phyloP scores from a whole-genome alignment of 2,113 vertebrate species.

The Polypterus senegalus region DNA sequence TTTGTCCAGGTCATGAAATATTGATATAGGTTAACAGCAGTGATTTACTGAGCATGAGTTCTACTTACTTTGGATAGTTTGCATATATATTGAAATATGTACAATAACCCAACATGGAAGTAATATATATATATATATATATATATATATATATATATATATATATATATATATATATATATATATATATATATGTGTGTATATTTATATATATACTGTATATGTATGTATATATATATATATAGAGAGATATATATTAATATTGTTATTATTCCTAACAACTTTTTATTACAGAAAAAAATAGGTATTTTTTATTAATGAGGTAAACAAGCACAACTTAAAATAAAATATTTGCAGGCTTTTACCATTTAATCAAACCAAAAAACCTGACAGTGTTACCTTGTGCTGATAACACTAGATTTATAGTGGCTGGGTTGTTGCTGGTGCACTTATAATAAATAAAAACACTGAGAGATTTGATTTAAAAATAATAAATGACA shows the following conservation, averaged over 20 bases:
- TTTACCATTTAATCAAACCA: not conserved
- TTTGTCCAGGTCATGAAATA: not conserved
- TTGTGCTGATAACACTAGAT: conserved; percentile 2
- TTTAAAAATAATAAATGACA: conserved; percentile 5
- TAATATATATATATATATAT: no score
- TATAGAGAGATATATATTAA: not conserved
- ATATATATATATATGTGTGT: no score
- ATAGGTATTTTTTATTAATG: not conserved
- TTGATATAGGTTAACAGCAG: no score
- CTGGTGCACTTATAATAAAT: conserved; percentile 7
- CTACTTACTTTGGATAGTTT: no score
- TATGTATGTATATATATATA: not conserved
- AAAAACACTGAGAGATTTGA: conserved; percentile 11
- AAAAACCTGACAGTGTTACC: not conserved
- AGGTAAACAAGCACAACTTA: not conserved
- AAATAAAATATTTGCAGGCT: not conserved
- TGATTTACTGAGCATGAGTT: no score
- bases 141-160: no score
- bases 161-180: no score
- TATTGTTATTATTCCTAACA: not conserved
- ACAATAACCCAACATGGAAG: no score
- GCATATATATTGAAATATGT: no score
- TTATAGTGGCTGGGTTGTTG: conserved; percentile 9
- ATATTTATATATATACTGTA: not conserved
- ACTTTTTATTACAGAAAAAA: not conserved